A percentile compares a stretch with the other conserved stretches of the same genome.
phyloP scores from a whole-genome alignment of 2,888 invertebrate genomes.

The Helobdella robusta region DNA sequence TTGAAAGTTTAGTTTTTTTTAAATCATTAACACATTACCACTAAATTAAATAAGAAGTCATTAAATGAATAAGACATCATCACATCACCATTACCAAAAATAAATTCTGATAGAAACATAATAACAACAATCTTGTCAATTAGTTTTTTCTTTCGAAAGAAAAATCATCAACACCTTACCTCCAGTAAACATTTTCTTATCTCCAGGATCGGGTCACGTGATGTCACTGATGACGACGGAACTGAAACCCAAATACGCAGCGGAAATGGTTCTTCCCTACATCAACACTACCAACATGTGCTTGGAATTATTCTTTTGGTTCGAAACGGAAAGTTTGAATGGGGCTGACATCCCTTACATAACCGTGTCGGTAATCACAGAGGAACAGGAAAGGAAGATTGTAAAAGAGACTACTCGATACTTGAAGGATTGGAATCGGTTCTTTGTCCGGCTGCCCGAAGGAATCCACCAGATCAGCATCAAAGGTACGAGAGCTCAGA shows the following conservation, averaged over 20 bases:
- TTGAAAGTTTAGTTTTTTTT: no score
- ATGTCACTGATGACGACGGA: constrained; percentile 22
- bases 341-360: constrained; percentile 18
- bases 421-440: constrained; percentile 21
- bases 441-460: not conserved
- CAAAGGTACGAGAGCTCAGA: constrained; percentile 7
- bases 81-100: no score
- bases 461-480: constrained; percentile 26
- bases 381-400: constrained; percentile 15
- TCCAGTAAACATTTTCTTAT: no score
- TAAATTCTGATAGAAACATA: no score
- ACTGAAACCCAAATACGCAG: constrained; percentile 23
- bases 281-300: constrained; percentile 28
- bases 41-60: no score
- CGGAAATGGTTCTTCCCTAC: constrained; percentile 19
- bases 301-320: constrained; percentile 28
- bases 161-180: no score
- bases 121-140: no score
- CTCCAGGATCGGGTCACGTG: constrained; percentile 27
- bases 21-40: no score
- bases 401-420: not conserved
- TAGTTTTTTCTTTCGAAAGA: no score
- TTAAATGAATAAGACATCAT: no score
- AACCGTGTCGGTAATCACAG: constrained; percentile 15
- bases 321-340: constrained; percentile 6